Evolutionary conservation across 2,797 vertebrate genomes (phyloP).

Genomic region (Alcedo quadribrachys): DNA sequence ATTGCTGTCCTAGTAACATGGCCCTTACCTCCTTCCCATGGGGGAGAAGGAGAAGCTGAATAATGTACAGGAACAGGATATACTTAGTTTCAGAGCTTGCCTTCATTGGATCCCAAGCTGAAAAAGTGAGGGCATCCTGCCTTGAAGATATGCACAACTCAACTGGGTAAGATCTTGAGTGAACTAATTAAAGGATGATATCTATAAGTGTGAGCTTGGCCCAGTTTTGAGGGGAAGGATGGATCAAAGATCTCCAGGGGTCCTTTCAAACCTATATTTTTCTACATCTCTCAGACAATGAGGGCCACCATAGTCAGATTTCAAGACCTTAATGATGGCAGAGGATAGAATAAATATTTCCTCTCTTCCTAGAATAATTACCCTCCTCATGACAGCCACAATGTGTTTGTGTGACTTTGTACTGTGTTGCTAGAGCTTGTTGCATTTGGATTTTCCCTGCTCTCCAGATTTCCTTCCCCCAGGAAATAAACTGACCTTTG

Average conservation of each 20-base stretch:
- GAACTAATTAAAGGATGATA: background rate
- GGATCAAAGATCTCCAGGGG: background rate
- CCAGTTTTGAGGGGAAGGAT: background rate
- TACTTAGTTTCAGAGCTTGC: background rate
- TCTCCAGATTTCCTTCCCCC: background rate
- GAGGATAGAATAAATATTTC: background rate
- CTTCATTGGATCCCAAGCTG: background rate
- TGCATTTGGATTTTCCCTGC: background rate
- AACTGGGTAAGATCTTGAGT: background rate
- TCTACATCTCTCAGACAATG: background rate
- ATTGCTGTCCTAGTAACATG: background rate
- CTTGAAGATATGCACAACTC: background rate
- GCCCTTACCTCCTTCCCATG: background rate
- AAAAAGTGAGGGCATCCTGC: background rate
- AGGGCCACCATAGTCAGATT: background rate
- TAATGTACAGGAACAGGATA: background rate
- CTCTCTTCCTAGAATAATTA: background rate
- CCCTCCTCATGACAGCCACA: background rate
- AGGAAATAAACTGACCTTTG: conserved; percentile 1
- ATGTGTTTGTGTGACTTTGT: background rate
- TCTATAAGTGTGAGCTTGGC: background rate
- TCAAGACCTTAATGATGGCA: background rate
- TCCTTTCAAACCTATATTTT: background rate
- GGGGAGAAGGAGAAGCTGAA: background rate
- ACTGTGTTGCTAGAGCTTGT: background rate